Evolutionary conservation across 2,888 invertebrate species (phyloP), one percentile per base, ranked within the genome.

Genomic region (Mythimna albipuncta): DNA sequence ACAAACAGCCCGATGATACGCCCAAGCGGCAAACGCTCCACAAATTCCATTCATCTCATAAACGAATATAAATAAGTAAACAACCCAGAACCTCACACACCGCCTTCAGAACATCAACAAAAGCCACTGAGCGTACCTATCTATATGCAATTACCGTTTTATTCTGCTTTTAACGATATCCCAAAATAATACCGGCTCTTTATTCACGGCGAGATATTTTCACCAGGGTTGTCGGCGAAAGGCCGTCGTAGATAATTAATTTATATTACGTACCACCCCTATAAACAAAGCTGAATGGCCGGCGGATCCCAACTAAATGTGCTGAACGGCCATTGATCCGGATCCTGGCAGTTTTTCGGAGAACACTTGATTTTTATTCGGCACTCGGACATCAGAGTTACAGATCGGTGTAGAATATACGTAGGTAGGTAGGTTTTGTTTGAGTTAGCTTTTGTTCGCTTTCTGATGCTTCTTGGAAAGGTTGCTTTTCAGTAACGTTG

Each of bases 221-320:
- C 58, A 54, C 57, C 66, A 77, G 72, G 82, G 77, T 72, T 77
- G 76, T 75, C 78, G 67, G 72, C 66, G 35, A 66, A 75, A 77
- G 61, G 73, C 75, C 69, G 75, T 59, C 72, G 77, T 81, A 81
- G 85, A 89, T 90, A 89, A 90, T 89, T 90, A 89, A 89, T 90
- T 90, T 88, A 86, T 87, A 90, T 90, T 88, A 89, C 85, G 77
- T 69, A 75, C 73, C 74, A 82, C 72, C 78, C 84, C 82, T 81
- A 87, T 89, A 89, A 89, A 89, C 90, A 90, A 89, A 85, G 82
- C 81, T 81, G 79, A 80, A 84, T 84, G 78, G 75, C 77, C 73
- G 72, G 65, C 69, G 61, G 73, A 65, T 71, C 65, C 75, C 69
- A 72, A 76, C 80, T 80, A 68, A 78, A 79, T 79, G 73, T 75